A percentile compares a stretch with the other conserved stretches of the same genome.
phyloP scores from a whole-genome alignment of 1,140 invertebrate species.

The Lepidotrigona ventralis region DNA sequence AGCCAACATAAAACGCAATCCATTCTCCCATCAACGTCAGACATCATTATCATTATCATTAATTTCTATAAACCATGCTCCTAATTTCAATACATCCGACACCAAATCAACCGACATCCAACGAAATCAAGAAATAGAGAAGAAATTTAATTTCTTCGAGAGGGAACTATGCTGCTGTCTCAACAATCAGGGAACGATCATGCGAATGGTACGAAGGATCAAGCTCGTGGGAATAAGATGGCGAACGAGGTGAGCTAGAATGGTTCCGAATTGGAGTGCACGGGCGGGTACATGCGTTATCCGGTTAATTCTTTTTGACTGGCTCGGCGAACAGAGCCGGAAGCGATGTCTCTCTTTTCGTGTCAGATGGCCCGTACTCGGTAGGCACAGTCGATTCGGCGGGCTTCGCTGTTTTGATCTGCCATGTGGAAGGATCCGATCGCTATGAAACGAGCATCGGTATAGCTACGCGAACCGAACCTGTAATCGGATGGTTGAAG shows the following conservation, averaged over 20 bases:
- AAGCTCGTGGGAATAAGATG: neutral
- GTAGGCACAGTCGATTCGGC: conserved; percentile 46
- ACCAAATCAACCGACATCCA: too few species aligned
- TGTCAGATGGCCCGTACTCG: conserved; percentile 55
- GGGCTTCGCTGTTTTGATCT: conserved; percentile 59
- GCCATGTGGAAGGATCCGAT: conserved; percentile 59
- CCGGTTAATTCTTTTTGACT: conserved; percentile 66
- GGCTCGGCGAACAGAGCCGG: conserved; percentile 58
- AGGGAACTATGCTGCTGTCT: too few species aligned
- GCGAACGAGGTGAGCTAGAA: neutral
- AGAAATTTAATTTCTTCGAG: too few species aligned
- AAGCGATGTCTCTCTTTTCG: conserved; percentile 59
- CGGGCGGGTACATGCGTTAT: conserved; percentile 45
- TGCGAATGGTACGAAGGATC: neutral
- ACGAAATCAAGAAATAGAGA: too few species aligned
- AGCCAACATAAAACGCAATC: too few species aligned
- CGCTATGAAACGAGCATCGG: conserved; percentile 40
- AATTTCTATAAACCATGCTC: too few species aligned
- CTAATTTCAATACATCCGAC: too few species aligned
- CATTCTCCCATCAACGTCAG: too few species aligned
- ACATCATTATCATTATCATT: too few species aligned
- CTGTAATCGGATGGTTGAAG: conserved; percentile 45
- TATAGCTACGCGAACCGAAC: conserved; percentile 25
- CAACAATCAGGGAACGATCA: neutral
- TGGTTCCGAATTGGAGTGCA: conserved; percentile 3